phyloP scores from a whole-genome alignment of 2,888 invertebrate genomes.

The Cerastoderma edule region DNA sequence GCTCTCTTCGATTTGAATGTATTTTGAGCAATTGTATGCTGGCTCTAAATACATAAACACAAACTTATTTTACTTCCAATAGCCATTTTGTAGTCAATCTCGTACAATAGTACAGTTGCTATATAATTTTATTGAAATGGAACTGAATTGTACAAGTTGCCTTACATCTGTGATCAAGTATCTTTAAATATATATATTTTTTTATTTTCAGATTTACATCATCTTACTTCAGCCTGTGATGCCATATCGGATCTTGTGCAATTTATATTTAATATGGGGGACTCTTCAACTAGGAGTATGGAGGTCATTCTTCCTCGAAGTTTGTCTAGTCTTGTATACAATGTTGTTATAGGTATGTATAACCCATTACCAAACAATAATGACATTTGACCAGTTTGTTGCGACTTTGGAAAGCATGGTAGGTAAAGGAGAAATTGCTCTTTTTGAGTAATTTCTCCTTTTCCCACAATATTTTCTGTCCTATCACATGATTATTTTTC shows the following conservation, averaged over 20 bases:
- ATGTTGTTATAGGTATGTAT: constrained; percentile 79
- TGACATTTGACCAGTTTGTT: neutral
- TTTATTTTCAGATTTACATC: constrained; percentile 65
- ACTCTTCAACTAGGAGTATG: constrained; percentile 61
- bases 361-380: neutral
- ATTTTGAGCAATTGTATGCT: too few relatives aligned
- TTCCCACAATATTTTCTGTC: neutral
- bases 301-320: constrained; percentile 72
- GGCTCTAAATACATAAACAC: too few relatives aligned
- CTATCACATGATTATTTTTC: too few relatives aligned
- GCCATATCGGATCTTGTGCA: constrained; percentile 82
- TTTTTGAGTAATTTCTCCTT: neutral
- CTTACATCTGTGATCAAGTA: too few relatives aligned
- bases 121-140: too few relatives aligned
- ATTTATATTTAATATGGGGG: constrained; percentile 67
- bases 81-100: too few relatives aligned
- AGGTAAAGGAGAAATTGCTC: neutral
- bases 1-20: too few relatives aligned
- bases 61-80: too few relatives aligned
- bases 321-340: constrained; percentile 76
- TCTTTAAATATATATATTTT: too few relatives aligned
- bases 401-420: neutral
- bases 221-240: constrained; percentile 78
- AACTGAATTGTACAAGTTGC: too few relatives aligned
- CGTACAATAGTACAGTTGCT: too few relatives aligned